phyloP scores from a whole-genome alignment of 2,888 invertebrate genomes.

The Ernsta delagoae region DNA sequence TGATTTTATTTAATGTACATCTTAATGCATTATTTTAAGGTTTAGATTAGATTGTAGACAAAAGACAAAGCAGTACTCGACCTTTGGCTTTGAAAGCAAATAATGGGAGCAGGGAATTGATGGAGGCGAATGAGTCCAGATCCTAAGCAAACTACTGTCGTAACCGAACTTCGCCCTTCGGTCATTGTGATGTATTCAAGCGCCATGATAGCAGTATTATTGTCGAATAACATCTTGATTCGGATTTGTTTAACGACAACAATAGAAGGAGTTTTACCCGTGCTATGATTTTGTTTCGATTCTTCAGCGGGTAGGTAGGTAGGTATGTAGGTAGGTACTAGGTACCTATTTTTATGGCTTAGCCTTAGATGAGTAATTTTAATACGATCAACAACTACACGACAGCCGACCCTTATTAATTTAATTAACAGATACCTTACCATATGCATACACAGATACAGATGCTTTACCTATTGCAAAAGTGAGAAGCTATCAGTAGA shows the following conservation, averaged over 20 bases:
- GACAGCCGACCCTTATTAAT: too few species aligned
- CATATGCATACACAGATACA: too few species aligned
- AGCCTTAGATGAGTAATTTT: too few species aligned
- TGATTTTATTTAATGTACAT: not conserved
- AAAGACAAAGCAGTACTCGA: slow-evolving; percentile 12
- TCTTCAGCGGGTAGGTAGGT: too few species aligned
- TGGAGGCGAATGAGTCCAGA: slow-evolving; percentile 69
- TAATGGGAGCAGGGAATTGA: slow-evolving; percentile 75
- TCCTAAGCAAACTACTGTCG: slow-evolving; percentile 76
- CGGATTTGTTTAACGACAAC: slow-evolving; percentile 11
- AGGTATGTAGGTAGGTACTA: too few species aligned
- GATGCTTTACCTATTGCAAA: too few species aligned
- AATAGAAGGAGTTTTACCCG: slow-evolving; percentile 1
- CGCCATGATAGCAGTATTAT: slow-evolving; percentile 19
- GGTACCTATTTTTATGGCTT: too few species aligned
- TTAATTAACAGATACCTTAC: too few species aligned
- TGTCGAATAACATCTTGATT: slow-evolving; percentile 22
- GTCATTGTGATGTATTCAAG: slow-evolving; percentile 24
- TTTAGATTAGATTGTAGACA: slow-evolving; percentile 7
- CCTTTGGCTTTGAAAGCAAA: slow-evolving; percentile 58
- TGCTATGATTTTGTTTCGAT: not conserved
- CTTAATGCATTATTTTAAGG: not conserved
- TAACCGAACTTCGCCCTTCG: slow-evolving; percentile 56
- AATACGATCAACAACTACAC: too few species aligned
- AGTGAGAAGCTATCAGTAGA: too few species aligned